phyloP scores from a whole-genome alignment of 2,888 invertebrate species.

The Coelinius sp. region DNA sequence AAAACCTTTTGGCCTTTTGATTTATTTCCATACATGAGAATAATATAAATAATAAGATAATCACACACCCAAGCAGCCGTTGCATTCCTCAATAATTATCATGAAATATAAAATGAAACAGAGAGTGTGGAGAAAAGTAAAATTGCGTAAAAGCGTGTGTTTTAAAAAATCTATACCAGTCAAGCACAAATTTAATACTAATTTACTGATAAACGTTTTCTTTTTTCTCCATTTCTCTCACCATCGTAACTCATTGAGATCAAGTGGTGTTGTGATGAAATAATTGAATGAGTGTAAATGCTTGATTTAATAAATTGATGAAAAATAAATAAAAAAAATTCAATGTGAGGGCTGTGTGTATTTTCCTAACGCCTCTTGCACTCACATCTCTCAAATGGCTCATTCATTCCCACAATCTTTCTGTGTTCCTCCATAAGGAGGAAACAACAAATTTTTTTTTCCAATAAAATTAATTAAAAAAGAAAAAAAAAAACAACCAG shows the following conservation, averaged over 20 bases:
- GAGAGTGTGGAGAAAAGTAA: constrained; percentile 13
- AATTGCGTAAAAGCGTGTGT: constrained; percentile 8
- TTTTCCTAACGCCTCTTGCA: not conserved
- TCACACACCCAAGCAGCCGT: constrained; percentile 35
- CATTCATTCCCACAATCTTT: constrained; percentile 6
- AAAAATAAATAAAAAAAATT: not conserved
- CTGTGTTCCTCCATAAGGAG: not conserved
- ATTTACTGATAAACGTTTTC: not conserved
- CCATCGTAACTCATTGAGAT: too few relatives aligned
- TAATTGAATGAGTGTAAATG: too few relatives aligned
- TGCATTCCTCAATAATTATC: constrained; percentile 23
- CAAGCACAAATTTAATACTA: not conserved
- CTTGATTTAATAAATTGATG: too few relatives aligned
- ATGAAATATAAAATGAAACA: constrained; percentile 21
- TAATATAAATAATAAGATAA: constrained; percentile 21
- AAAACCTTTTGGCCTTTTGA: not conserved
- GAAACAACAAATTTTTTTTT: not conserved
- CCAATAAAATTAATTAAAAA: constrained; percentile 23
- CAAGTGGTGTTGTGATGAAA: not conserved
- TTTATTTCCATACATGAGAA: not conserved
- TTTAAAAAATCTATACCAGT: constrained; percentile 1
- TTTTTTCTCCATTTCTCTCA: not conserved
- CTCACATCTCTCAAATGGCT: not conserved
- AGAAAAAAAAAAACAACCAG: constrained; percentile 19
- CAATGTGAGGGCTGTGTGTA: not conserved